Base-by-base conservation (phyloP, 2,888 invertebrate species). In the Drosophila cognata region DNA sequence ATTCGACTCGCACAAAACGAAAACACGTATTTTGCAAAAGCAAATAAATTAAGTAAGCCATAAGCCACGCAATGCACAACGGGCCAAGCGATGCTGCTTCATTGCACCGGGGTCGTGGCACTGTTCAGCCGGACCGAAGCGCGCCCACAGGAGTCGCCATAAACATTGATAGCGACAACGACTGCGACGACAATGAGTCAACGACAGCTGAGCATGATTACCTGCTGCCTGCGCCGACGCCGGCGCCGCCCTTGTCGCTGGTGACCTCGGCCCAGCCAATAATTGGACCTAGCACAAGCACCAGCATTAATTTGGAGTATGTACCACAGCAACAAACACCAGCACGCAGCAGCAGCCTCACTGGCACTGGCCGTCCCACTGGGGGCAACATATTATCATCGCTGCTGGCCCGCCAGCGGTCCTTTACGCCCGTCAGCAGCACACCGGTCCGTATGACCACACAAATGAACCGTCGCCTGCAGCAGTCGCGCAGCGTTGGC, bases 171-270 rank as follows among this genome's bases (percentile, higher is more conserved):
- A 81, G 79, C 43, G 79, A 81, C 55, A 59, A 63, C 50, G 86
- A 88, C 56, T 71, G 71, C 25, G 82, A 91, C 21, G 82, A 89
- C 59, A 88, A 88, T 84, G 88, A 88, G 57, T 90, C 90, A 75
- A 86, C 90, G 4, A 81, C 87, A 35, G 89, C 89, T 43, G 89
- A 89, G 51, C 61, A 89, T 21, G 89, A 86, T 56, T 88, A 66
- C 43, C 58, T 90, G 60, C 72, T 90, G 65, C 88, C 85, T 8
- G 57, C 81, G 38, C 35, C 68, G 56, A 50, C 64, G 57, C 41
- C 76, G 43, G 35, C 66, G 43, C 46, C 76, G 48, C 66, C 87
- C 50, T 61, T 77, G 48, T 63, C 83, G 10, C 28, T 64, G 36
- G 62, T 61, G 64, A 79, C 76, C 76, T 71, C 84, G 48, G 58